Evolutionary conservation across 2,113 vertebrate species (phyloP).

Genomic region (Pagrus major): DNA sequence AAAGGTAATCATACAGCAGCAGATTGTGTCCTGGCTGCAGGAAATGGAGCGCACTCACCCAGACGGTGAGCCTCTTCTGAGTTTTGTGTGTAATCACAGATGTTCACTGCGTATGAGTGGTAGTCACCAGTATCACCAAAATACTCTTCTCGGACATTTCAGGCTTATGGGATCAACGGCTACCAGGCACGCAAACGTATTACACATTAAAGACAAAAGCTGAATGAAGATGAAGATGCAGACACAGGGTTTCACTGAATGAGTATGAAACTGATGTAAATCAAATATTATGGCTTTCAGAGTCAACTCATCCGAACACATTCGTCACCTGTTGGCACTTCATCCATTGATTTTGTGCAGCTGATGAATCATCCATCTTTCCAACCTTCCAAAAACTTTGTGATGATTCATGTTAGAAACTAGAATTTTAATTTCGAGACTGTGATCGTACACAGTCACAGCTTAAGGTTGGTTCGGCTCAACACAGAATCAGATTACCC

Average conservation of each 20-base stretch:
- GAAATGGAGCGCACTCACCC: neutral
- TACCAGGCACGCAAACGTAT: neutral
- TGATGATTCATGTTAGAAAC: neutral
- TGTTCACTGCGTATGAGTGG: neutral
- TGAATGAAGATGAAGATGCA: neutral
- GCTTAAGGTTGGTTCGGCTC: neutral
- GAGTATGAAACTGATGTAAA: neutral
- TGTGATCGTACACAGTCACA: neutral
- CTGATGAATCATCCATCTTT: neutral
- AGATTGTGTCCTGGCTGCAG: neutral
- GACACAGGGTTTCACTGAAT: neutral
- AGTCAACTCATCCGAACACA: neutral
- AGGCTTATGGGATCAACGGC: neutral
- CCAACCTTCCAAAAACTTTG: neutral
- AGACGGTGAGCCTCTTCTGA: neutral
- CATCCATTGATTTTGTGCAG: neutral
- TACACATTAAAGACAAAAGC: neutral
- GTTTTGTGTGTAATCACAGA: neutral
- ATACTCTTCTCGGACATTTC: neutral
- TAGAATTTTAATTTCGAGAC: neutral
- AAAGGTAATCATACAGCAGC: neutral
- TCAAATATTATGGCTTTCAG: neutral
- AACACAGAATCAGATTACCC: no score
- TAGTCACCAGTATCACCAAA: neutral
- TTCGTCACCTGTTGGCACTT: neutral